These are phyloP conservation scores for Pangasianodon gigas DNA, from an alignment of 2,113 vertebrate genomes.

Conservation along the genomic window DNA sequence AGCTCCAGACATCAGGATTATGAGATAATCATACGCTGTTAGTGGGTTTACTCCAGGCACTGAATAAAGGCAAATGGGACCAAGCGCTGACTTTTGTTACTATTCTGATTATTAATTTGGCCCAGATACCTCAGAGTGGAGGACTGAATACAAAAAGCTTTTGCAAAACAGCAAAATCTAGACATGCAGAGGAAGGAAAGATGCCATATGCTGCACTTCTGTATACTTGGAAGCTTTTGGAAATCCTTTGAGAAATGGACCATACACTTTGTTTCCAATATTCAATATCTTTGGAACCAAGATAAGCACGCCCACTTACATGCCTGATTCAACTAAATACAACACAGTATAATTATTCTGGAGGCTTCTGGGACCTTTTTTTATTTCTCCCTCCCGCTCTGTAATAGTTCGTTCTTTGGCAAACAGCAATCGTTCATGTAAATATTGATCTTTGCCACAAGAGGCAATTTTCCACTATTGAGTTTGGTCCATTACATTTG, in stretches of 20 bases:
- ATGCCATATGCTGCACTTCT: background rate
- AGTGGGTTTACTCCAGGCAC: background rate
- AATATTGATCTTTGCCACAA: conserved; percentile 1
- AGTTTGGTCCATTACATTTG: background rate
- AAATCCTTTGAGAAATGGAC: background rate
- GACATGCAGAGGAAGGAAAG: background rate
- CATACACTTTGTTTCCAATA: background rate
- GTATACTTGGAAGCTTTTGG: background rate
- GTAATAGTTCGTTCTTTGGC: background rate
- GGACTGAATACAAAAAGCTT: background rate
- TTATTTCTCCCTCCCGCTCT: background rate
- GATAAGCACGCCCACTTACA: background rate
- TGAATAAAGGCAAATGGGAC: background rate
- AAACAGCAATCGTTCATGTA: background rate
- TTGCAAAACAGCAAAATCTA: background rate
- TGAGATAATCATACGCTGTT: background rate
- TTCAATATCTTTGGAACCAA: background rate
- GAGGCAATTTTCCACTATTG: background rate
- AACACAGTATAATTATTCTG: background rate
- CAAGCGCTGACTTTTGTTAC: background rate
- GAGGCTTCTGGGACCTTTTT: background rate
- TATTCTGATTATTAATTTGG: background rate
- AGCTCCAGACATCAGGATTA: background rate
- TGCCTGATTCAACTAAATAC: background rate
- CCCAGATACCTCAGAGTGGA: background rate